These are phyloP conservation scores for Pogona vitticeps DNA, from an alignment of 2,113 vertebrate genomes.

Conservation along the genomic window DNA sequence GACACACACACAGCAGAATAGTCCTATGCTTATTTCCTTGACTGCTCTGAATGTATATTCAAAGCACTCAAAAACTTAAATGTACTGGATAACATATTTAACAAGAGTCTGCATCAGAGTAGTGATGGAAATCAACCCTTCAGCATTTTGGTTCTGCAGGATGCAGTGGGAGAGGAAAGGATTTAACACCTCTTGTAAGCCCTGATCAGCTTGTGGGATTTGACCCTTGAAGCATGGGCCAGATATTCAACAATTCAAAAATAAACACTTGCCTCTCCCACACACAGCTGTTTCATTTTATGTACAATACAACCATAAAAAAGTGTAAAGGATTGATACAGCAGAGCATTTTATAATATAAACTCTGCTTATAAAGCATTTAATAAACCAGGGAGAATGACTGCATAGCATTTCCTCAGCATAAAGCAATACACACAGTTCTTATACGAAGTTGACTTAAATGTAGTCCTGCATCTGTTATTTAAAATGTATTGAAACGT, in stretches of 20 bases:
- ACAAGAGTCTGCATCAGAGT: neutral
- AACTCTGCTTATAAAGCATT: conserved; percentile 61
- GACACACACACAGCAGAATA: neutral
- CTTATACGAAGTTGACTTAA: conserved; percentile 47
- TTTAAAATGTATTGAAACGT: neutral
- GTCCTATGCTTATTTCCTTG: neutral
- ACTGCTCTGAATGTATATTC: neutral
- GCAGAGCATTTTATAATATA: conserved; percentile 53
- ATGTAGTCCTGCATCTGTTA: conserved; percentile 29
- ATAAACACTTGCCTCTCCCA: conserved; percentile 68
- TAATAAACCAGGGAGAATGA: conserved; percentile 55
- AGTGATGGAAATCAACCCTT: neutral
- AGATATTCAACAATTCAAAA: conserved; percentile 66
- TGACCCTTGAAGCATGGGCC: conserved; percentile 63
- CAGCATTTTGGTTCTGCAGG: conserved; percentile 47
- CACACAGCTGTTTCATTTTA: conserved; percentile 72
- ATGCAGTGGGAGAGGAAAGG: conserved; percentile 64
- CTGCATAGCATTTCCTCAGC: conserved; percentile 60
- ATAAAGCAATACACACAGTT: conserved; percentile 60
- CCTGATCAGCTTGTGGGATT: conserved; percentile 56
- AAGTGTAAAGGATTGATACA: conserved; percentile 64
- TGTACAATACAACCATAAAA: conserved; percentile 54
- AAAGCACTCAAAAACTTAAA: neutral
- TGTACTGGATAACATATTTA: neutral
- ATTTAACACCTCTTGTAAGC: conserved; percentile 54